phyloP scores from a whole-genome alignment of 2,113 vertebrate genomes.

The Ursus arctos region DNA sequence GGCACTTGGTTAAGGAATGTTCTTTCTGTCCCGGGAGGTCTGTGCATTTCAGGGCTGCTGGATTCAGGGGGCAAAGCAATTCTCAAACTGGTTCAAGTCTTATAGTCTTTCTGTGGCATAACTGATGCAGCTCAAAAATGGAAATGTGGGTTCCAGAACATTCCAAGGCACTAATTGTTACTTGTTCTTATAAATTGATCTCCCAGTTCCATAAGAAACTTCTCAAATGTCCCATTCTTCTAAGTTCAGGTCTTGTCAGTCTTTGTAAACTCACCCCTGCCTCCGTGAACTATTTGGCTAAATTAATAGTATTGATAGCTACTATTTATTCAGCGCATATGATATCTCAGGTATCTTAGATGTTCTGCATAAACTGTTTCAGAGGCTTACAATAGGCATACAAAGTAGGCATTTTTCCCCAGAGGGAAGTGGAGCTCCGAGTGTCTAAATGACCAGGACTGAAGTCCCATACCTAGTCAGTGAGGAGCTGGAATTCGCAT shows the following conservation, averaged over 20 bases:
- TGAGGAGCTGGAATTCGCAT: neutral
- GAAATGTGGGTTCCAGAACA: neutral
- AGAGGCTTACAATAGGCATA: neutral
- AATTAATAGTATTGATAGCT: neutral
- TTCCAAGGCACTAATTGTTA: neutral
- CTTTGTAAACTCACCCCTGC: neutral
- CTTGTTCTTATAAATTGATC: conserved; percentile 28
- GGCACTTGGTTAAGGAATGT: neutral
- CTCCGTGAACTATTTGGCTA: neutral
- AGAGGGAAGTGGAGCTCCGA: neutral
- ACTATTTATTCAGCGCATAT: neutral
- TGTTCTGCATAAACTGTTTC: neutral
- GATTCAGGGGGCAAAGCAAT: neutral
- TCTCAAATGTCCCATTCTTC: neutral
- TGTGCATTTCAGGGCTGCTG: neutral
- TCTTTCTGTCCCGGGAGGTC: neutral
- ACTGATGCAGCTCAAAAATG: neutral
- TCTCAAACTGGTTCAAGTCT: neutral
- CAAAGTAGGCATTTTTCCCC: neutral
- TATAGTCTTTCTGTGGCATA: neutral
- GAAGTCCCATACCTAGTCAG: neutral
- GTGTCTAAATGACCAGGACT: neutral
- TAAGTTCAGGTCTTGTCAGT: neutral
- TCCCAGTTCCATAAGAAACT: neutral
- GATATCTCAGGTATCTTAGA: neutral